Conservation (phyloP, 2,797 vertebrate species). For the Crocodylus rhombifer region DNA sequence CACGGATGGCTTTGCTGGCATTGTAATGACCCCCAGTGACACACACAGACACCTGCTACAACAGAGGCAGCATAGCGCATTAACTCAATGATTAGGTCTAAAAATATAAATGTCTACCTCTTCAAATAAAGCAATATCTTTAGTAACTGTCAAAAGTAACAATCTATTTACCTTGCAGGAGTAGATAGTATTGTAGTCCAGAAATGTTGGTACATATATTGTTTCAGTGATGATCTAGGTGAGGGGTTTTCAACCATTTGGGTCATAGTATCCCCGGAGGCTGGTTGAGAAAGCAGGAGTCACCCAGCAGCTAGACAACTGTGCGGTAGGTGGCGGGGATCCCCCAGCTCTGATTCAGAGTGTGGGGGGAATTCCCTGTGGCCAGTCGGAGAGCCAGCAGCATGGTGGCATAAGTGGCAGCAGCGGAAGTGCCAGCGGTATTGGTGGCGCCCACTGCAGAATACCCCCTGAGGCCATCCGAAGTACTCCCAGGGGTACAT, state of each 20-base stretch:
- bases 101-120: neutral
- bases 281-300: neutral
- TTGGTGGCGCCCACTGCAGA: no score
- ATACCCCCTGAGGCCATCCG: no score
- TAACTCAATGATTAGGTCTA: neutral
- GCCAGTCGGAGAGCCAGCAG: no score
- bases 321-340: no score
- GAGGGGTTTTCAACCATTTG: neutral
- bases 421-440: no score
- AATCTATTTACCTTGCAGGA: no score
- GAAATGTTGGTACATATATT: neutral
- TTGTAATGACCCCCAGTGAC: neutral
- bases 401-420: no score
- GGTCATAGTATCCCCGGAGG: neutral
- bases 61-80: neutral
- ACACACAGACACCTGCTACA: neutral
- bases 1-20: neutral
- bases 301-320: no score
- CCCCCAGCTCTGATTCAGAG: no score
- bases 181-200: no score
- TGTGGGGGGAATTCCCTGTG: no score
- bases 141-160: neutral
- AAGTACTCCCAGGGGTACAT: no score
- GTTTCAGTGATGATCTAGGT: neutral
- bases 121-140: neutral